These are phyloP conservation scores for Lipotes vexillifer DNA, from an alignment of 2,113 vertebrate species.

Conservation along the genomic window DNA sequence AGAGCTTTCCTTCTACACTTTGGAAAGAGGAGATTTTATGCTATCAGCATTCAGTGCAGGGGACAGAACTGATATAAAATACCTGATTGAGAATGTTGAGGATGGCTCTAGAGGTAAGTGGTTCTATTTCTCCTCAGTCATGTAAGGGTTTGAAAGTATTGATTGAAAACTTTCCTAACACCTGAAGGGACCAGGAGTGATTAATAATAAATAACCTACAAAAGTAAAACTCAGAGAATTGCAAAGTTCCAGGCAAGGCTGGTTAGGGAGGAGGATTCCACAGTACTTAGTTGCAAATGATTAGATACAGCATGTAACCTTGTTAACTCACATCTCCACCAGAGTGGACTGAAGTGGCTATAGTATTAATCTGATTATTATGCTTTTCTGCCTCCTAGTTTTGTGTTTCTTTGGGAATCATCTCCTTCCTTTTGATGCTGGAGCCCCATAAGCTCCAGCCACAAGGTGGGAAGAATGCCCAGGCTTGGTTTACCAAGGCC, in stretches of 20 bases:
- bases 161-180: conserved; percentile 57
- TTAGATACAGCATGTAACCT: neutral
- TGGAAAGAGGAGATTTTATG: conserved; percentile 13
- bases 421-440: neutral
- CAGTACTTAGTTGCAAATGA: neutral
- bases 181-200: conserved; percentile 49
- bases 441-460: neutral
- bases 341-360: neutral
- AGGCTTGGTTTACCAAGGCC: neutral
- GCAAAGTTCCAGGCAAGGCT: neutral
- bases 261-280: neutral
- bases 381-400: neutral
- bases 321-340: neutral
- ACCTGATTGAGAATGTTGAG: neutral
- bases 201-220: conserved; percentile 62
- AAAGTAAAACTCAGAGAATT: conserved; percentile 56
- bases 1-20: neutral
- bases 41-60: neutral
- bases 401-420: neutral
- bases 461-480: neutral
- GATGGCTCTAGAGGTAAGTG: conserved; percentile 43
- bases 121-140: conserved; percentile 45
- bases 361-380: neutral
- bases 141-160: conserved; percentile 72
- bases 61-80: neutral